Evolutionary conservation across 2,888 invertebrate genomes (phyloP).

Genomic region (Erebia ligea): DNA sequence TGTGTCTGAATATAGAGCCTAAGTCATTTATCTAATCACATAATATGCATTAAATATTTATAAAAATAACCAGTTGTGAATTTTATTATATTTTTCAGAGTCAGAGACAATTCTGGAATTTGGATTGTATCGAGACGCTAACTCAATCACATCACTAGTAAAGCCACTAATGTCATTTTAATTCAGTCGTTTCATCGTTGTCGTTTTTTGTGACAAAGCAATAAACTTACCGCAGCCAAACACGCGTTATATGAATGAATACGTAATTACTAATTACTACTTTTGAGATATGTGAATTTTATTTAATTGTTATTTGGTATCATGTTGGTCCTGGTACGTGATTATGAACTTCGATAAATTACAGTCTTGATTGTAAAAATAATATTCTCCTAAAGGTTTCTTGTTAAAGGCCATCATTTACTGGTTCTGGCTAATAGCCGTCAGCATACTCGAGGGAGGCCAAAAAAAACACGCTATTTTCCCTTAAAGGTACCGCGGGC

Average conservation of each 20-base stretch:
- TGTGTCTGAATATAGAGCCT: neutral
- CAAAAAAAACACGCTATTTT: conserved; percentile 69
- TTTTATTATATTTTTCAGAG: too few species aligned
- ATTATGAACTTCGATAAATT: neutral
- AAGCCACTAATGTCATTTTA: neutral
- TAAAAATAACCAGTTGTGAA: too few species aligned
- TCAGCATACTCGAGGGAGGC: conserved; percentile 58
- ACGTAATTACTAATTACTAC: neutral
- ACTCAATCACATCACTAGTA: conserved; percentile 5
- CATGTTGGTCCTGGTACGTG: neutral
- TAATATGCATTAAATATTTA: neutral
- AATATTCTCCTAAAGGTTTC: conserved; percentile 31
- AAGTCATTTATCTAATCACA: neutral
- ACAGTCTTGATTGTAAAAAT: conserved; percentile 7
- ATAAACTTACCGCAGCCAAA: too few species aligned
- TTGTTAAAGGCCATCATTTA: conserved; percentile 53
- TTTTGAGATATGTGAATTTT: neutral
- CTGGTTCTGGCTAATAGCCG: conserved; percentile 57
- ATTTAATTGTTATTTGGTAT: neutral
- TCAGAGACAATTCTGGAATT: conserved; percentile 5
- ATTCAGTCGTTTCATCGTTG: neutral
- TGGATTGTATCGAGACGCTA: neutral
- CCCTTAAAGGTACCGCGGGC: conserved; percentile 72
- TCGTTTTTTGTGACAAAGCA: too few species aligned
- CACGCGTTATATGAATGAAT: too few species aligned